Conservation (phyloP, 2,888 invertebrate species). For the Diogma glabrata region DNA sequence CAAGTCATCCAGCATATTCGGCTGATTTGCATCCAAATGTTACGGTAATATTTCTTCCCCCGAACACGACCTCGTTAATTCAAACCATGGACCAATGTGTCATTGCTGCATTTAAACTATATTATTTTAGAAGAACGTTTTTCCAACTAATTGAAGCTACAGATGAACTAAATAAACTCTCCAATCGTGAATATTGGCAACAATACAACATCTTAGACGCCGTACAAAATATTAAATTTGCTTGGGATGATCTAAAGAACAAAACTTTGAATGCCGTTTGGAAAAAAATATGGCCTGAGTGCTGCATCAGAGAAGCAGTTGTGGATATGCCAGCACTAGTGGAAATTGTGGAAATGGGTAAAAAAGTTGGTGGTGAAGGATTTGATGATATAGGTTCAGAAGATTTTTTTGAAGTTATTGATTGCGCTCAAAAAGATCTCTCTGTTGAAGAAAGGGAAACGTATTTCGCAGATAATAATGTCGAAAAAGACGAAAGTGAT, state of each 20-base stretch:
- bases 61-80: slow-evolving; percentile 21
- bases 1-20: slow-evolving; percentile 15
- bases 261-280: slow-evolving; percentile 18
- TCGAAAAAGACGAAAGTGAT: neutral
- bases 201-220: slow-evolving; percentile 19
- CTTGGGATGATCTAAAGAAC: too few species aligned
- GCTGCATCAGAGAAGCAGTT: slow-evolving; percentile 17
- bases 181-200: slow-evolving; percentile 18
- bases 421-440: slow-evolving; percentile 15
- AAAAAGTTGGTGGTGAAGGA: slow-evolving; percentile 19
- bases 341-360: slow-evolving; percentile 18
- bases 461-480: slow-evolving; percentile 6
- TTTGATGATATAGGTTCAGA: slow-evolving; percentile 19
- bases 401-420: slow-evolving; percentile 17
- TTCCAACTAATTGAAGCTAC: slow-evolving; percentile 13
- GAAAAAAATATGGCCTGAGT: slow-evolving; percentile 17
- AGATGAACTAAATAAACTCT: slow-evolving; percentile 12
- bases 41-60: slow-evolving; percentile 17
- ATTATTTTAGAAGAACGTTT: slow-evolving; percentile 16
- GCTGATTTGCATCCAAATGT: slow-evolving; percentile 10
- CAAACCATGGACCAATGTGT: slow-evolving; percentile 20
- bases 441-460: too few species aligned
- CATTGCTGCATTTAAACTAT: slow-evolving; percentile 19
- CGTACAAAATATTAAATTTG: slow-evolving; percentile 16
- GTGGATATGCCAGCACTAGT: slow-evolving; percentile 15